Base-by-base conservation (phyloP, 2,888 invertebrate species). In the Drosophila hamatofila region DNA sequence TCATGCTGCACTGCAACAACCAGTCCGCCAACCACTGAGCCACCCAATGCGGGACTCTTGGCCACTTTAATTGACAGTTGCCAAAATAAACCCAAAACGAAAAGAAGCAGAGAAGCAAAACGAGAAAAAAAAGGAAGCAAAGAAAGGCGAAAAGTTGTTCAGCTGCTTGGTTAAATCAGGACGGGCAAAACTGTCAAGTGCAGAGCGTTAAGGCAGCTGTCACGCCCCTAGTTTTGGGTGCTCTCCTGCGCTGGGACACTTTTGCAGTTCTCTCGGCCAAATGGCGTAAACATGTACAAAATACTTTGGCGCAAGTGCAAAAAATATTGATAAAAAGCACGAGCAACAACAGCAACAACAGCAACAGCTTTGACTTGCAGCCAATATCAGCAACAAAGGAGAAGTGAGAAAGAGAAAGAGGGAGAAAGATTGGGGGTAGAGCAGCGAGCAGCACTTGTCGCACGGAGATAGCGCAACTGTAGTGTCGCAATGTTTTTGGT, bases 251-350 rank as follows among this genome's bases (percentile, higher is more conserved):
- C 51, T 21, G 27, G 51, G 33, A 35, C 52, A 52, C 35, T 35
- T 25, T 37, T 16, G 14, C 52, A 16, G 35, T 35, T 30, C 55
- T 8, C 27, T 21, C 11, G 30, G 16, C 64, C 77, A 88, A 85
- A 80, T 86, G 88, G 83, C 86, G 81, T 83, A 88, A 86, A 86
- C 86, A 86, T 86, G 88, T 88, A 85, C 88, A 88, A 85, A 83
- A 83, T 84, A 77, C 88, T 77, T 83, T 87, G 80, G 63, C 46
- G 65, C 65, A 67, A 64, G 48, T 62, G 59, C 68, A 63, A 65
- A 65, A 74, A 71, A 57, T 48, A 72, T 57, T 60, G 63, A 54
- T 51, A 62, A 66, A 55, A 68, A 66, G 21, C 37, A 59, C 23
- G 35, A 35, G 25, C 39, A 60, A n/a, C n/a, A 42, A 7, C 14